Conservation (phyloP, 2,888 invertebrate species). For the Alviniconcha strummeri region DNA sequence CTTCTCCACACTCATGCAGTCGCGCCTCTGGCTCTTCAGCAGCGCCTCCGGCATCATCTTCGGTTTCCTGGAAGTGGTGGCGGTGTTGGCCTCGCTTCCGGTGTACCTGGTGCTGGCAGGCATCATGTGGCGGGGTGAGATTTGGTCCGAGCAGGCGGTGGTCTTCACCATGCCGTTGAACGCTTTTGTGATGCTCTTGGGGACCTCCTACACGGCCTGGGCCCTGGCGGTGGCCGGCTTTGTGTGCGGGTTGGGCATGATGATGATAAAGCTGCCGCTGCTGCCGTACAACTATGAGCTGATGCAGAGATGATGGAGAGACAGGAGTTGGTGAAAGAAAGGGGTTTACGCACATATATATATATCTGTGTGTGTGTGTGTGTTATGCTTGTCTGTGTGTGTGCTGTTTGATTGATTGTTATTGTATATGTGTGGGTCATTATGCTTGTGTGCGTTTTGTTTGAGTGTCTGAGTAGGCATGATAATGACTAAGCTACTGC, state of each 20-base stretch:
- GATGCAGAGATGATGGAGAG: conserved; percentile 12
- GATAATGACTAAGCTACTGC: not conserved
- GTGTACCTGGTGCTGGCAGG: conserved; percentile 57
- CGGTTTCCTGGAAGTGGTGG: conserved; percentile 54
- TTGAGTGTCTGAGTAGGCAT: no score
- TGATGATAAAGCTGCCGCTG: conserved; percentile 56
- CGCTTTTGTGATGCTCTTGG: conserved; percentile 53
- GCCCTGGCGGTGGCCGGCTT: conserved; percentile 51
- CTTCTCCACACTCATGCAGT: conserved; percentile 49
- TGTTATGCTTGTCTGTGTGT: no score
- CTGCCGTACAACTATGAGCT: conserved; percentile 39
- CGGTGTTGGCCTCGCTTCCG: conserved; percentile 51
- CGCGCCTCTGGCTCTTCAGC: conserved; percentile 47
- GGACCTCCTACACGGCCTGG: conserved; percentile 59
- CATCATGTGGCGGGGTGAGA: conserved; percentile 55
- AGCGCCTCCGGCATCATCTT: conserved; percentile 36
- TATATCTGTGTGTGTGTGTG: no score
- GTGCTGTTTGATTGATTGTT: not conserved
- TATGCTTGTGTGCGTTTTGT: not conserved
- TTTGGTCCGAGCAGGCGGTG: conserved; percentile 57
- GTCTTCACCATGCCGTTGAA: conserved; percentile 62
- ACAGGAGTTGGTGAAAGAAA: not conserved
- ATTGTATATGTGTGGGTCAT: not conserved
- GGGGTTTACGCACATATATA: not conserved
- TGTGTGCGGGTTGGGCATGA: conserved; percentile 60